Percentiles rank a stretch among this genome's conserved stretches.
These are phyloP conservation scores for Orientallactaga sibirica DNA, from an alignment of 2,797 vertebrate genomes.

Conservation along the genomic window DNA sequence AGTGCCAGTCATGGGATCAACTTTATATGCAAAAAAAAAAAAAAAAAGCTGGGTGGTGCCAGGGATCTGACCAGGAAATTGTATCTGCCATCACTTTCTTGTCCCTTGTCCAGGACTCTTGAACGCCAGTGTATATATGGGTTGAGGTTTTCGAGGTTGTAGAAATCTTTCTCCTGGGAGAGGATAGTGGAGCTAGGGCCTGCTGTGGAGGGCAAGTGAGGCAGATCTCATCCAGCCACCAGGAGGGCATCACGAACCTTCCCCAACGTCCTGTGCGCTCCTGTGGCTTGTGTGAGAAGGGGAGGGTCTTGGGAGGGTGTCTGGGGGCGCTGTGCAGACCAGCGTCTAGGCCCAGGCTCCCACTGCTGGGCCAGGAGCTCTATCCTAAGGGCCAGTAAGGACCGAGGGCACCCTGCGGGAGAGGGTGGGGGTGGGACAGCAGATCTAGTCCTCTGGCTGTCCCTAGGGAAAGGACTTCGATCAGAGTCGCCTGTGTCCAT, in stretches of 20 bases:
- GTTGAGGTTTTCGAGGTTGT: conserved; percentile 33
- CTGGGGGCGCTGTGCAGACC: neutral
- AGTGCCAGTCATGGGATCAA: neutral
- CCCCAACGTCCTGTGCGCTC: neutral
- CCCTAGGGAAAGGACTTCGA: neutral
- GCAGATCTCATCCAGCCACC: neutral
- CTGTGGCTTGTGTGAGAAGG: neutral
- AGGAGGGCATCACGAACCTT: neutral
- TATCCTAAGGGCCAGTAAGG: neutral
- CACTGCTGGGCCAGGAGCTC: neutral
- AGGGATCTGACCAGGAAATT: conserved; percentile 1
- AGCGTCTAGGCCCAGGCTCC: neutral
- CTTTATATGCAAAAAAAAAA: neutral
- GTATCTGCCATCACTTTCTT: neutral
- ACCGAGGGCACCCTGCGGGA: neutral
- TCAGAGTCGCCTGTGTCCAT: conserved; percentile 67
- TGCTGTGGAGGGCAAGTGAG: neutral
- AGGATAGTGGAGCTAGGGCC: neutral
- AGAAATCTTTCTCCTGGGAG: neutral
- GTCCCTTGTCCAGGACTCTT: neutral
- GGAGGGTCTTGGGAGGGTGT: neutral
- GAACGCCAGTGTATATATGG: neutral
- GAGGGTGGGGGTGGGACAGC: too few species aligned
- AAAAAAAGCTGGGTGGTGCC: conserved; percentile 42
- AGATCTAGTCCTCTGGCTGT: rapidly evolving